Conservation (phyloP, 2,113 vertebrate genomes). For the Columba livia region DNA sequence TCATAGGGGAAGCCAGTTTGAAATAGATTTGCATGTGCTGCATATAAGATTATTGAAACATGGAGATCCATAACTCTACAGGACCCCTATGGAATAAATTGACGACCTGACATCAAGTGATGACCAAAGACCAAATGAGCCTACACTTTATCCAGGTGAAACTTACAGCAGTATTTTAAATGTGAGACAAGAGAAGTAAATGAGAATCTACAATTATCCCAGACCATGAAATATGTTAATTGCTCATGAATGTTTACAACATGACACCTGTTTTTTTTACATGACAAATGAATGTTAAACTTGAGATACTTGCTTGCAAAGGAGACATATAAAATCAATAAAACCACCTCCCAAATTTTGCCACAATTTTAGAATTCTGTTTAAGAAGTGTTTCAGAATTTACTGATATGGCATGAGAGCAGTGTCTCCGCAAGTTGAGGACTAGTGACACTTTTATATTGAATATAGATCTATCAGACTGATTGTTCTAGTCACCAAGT, state of each 20-base stretch:
- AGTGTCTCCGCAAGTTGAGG: neutral
- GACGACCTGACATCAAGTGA: neutral
- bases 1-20: neutral
- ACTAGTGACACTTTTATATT: neutral
- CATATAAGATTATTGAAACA: neutral
- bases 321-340: neutral
- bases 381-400: neutral
- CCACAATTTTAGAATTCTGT: neutral
- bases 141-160: neutral
- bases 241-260: neutral
- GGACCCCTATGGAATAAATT: neutral
- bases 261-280: neutral
- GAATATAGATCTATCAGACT: neutral
- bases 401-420: fast-evolving
- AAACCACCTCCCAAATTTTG: neutral
- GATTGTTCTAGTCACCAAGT: neutral
- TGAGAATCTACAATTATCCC: neutral
- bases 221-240: neutral
- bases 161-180: neutral
- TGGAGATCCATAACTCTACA: neutral
- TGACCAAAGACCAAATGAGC: neutral
- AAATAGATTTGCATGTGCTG: neutral
- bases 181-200: fast-evolving
- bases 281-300: neutral
- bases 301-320: neutral